These are phyloP conservation scores for Koerneria pararmatus DNA, from an alignment of 2,888 invertebrate genomes.

Conservation along the genomic window DNA sequence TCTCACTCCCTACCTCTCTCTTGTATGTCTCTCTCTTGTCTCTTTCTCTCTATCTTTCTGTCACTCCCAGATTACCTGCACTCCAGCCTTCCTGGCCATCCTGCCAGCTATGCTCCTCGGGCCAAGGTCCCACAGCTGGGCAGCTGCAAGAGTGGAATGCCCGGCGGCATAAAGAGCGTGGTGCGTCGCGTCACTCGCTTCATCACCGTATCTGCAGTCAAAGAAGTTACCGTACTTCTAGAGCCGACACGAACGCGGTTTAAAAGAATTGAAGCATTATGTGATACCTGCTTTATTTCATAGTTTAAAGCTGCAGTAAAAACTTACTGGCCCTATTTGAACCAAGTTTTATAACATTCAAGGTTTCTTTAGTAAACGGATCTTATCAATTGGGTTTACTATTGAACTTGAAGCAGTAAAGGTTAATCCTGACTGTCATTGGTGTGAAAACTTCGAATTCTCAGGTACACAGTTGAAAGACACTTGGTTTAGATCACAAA, in stretches of 20 bases:
- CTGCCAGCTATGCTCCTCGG: conserved; percentile 72
- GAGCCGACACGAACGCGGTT: too few species aligned
- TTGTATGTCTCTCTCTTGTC: too few species aligned
- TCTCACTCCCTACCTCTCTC: neutral
- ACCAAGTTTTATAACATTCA: conserved; percentile 10
- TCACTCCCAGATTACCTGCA: conserved; percentile 62
- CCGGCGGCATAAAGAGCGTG: conserved; percentile 72
- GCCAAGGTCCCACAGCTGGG: conserved; percentile 70
- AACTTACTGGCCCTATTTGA: too few species aligned
- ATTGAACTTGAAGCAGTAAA: too few species aligned
- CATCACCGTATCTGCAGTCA: conserved; percentile 72
- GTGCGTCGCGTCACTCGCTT: conserved; percentile 70
- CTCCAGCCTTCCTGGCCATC: conserved; percentile 69
- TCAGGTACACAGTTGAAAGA: too few species aligned
- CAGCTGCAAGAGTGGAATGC: conserved; percentile 70
- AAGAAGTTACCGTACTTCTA: conserved; percentile 27
- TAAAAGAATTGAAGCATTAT: neutral
- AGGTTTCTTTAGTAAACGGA: conserved; percentile 15
- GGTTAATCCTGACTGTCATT: too few species aligned
- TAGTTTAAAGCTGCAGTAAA: too few species aligned
- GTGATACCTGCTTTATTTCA: neutral
- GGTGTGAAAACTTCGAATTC: too few species aligned
- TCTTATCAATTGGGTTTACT: too few species aligned
- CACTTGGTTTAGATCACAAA: too few species aligned
- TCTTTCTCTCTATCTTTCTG: neutral